These are phyloP conservation scores for human (Homo sapiens) DNA, from an alignment of 2,113 vertebrate species.

Conservation along the genomic window GRCh38 chr6:160060501-160061000, in stretches of 20 bases:
- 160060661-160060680: conserved; percentile 93
- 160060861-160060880: background rate
- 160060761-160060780: fast-evolving
- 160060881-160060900: background rate
- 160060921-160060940: background rate
- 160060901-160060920: background rate
- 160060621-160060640: conserved; percentile 85
- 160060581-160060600: conserved; percentile 85
- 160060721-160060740: background rate
- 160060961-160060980: background rate
- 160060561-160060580: conserved; percentile 93
- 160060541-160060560: conserved; percentile 84
- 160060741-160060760: fast-evolving
- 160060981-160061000: background rate
- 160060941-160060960: background rate
- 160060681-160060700: conserved; percentile 92
- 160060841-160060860: background rate
- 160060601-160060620: conserved; percentile 83
- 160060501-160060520: background rate
- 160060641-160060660: conserved; percentile 87
- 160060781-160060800: fast-evolving
- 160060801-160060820: background rate
- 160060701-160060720: conserved; percentile 92
- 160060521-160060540: conserved; percentile 22
- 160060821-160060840: background rate